Evolutionary conservation across 2,888 invertebrate genomes (phyloP).

Genomic region (Protonemura montana): DNA sequence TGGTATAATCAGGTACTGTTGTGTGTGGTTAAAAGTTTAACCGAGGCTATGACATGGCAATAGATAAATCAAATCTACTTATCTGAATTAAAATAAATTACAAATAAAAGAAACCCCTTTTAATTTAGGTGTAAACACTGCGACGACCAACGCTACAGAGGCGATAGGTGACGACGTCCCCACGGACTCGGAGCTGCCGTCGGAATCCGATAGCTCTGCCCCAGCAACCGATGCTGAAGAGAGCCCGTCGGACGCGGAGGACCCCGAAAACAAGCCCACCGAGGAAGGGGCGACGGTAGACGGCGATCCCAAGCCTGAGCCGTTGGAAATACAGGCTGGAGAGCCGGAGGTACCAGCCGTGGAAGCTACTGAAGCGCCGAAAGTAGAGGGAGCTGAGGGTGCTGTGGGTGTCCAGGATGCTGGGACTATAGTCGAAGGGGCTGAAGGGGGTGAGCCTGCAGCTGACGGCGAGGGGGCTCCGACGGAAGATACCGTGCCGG

Average conservation of each 20-base stretch:
- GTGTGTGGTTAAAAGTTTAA: no score
- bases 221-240: not conserved
- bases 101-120: no score
- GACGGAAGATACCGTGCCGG: slow-evolving; percentile 54
- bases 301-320: not conserved
- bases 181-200: not conserved
- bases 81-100: no score
- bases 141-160: not conserved
- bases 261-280: not conserved
- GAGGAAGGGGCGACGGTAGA: not conserved
- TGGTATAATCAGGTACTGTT: not conserved
- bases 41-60: no score
- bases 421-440: slow-evolving; percentile 48
- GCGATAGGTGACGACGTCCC: not conserved
- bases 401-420: no score
- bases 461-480: slow-evolving; percentile 49
- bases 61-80: no score
- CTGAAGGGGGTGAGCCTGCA: slow-evolving; percentile 47
- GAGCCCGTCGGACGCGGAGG: slow-evolving; percentile 25
- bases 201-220: not conserved
- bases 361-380: not conserved
- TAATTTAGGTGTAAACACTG: no score
- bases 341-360: not conserved
- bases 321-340: not conserved
- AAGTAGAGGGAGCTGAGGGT: not conserved